phyloP scores from a whole-genome alignment of 1,140 invertebrate genomes.

The Lasioglossum baleicum region DNA sequence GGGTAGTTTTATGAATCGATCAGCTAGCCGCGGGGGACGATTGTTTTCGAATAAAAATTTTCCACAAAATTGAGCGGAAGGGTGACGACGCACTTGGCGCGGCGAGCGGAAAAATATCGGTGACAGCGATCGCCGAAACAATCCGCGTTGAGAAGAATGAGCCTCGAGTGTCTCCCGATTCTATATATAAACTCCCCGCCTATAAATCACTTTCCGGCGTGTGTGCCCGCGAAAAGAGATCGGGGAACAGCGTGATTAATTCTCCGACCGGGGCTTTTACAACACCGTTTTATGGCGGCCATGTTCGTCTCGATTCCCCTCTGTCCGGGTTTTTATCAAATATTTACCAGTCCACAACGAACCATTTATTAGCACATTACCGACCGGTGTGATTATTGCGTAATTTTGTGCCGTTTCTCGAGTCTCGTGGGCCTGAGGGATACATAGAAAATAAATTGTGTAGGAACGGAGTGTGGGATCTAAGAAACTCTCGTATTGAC shows the following conservation, averaged over 20 bases:
- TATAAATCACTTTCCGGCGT: constrained; percentile 33
- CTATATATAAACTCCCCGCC: constrained; percentile 27
- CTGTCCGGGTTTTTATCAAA: too few relatives aligned
- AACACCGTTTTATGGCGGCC: background rate
- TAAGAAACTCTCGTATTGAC: too few relatives aligned
- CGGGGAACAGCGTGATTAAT: constrained; percentile 24
- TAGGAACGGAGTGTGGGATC: too few relatives aligned
- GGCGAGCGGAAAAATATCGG: constrained; percentile 43
- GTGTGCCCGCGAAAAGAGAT: constrained; percentile 18
- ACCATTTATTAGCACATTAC: too few relatives aligned
- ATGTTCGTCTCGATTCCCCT: background rate
- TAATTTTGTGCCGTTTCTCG: too few relatives aligned
- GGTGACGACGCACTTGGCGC: background rate
- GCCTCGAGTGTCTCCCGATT: constrained; percentile 44
- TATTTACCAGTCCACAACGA: too few relatives aligned
- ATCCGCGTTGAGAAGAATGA: constrained; percentile 52
- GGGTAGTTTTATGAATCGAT: background rate
- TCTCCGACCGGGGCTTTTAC: background rate
- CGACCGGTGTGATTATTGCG: too few relatives aligned
- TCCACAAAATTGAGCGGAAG: constrained; percentile 29
- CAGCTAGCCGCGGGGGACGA: background rate
- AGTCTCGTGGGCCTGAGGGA: too few relatives aligned
- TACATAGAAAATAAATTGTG: too few relatives aligned
- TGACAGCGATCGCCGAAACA: constrained; percentile 52
- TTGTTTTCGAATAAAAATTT: constrained; percentile 41